Evolutionary conservation across 2,797 vertebrate species (phyloP).

Genomic region (Danio jaintianensis): DNA sequence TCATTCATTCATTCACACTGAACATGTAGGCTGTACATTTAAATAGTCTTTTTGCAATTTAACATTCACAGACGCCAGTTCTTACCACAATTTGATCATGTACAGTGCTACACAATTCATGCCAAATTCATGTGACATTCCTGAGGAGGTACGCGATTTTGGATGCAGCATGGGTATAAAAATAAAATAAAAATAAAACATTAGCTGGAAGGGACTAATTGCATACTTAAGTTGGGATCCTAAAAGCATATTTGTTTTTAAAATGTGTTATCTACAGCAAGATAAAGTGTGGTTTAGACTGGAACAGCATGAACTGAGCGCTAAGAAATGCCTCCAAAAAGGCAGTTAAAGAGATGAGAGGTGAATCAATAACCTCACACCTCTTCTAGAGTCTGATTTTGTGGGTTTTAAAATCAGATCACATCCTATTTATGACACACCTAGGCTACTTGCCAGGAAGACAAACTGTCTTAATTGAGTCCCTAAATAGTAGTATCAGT

Average conservation of each 20-base stretch:
- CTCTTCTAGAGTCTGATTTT: neutral
- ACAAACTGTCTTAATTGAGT: no score
- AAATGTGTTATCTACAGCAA: neutral
- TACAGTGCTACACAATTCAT: no score
- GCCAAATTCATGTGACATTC: no score
- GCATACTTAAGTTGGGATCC: neutral
- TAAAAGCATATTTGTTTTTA: neutral
- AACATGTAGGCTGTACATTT: no score
- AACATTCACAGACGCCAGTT: no score
- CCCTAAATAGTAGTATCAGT: neutral
- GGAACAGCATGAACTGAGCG: neutral
- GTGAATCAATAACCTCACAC: neutral
- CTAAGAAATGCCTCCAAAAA: neutral
- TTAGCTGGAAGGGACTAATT: neutral
- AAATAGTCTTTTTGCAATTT: no score
- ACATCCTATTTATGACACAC: conserved; percentile 37
- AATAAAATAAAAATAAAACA: no score
- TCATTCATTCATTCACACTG: no score
- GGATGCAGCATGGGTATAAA: no score
- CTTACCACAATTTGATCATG: no score
- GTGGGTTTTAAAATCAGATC: neutral
- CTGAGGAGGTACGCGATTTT: no score
- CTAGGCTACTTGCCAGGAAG: neutral
- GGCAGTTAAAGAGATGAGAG: neutral
- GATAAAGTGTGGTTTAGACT: neutral